These are phyloP conservation scores for Tetranychus piercei DNA, from an alignment of 2,888 invertebrate genomes.

Conservation along the genomic window DNA sequence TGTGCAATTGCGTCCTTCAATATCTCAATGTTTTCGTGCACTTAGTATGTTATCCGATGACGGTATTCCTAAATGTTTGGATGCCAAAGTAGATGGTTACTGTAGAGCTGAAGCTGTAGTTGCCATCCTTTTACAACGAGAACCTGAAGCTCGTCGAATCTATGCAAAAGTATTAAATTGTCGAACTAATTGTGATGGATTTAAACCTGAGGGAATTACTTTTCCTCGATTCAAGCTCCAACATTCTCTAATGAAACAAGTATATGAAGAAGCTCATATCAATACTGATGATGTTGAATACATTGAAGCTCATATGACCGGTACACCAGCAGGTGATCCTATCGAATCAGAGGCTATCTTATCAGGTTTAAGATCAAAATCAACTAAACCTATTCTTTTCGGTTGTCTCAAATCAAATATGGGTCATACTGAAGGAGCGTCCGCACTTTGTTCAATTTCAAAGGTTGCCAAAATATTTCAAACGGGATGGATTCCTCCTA, in stretches of 20 bases:
- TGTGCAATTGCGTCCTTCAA: conserved; percentile 36
- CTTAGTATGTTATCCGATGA: conserved; percentile 38
- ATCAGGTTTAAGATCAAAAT: background rate
- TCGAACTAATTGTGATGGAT: conserved; percentile 78
- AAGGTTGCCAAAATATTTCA: conserved; percentile 34
- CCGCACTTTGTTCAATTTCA: conserved; percentile 34
- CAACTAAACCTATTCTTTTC: conserved; percentile 33
- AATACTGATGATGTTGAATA: conserved; percentile 12
- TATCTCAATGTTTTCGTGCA: conserved; percentile 36
- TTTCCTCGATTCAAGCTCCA: conserved; percentile 63
- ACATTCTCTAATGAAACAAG: conserved; percentile 7
- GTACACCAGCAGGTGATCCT: conserved; percentile 17
- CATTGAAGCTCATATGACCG: conserved; percentile 26
- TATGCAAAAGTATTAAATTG: conserved; percentile 73
- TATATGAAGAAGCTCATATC: conserved; percentile 1
- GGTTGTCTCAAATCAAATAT: conserved; percentile 40
- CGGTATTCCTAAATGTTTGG: conserved; percentile 34
- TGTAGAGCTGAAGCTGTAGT: conserved; percentile 55
- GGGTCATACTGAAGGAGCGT: conserved; percentile 40
- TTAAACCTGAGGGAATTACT: conserved; percentile 73
- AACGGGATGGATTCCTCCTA: conserved; percentile 50
- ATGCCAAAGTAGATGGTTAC: conserved; percentile 48
- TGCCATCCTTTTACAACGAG: conserved; percentile 48
- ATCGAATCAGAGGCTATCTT: conserved; percentile 27
- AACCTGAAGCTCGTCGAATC: conserved; percentile 45